Base-by-base conservation (phyloP, 2,113 vertebrate species). In the Cyphomyrus discorhynchus region DNA sequence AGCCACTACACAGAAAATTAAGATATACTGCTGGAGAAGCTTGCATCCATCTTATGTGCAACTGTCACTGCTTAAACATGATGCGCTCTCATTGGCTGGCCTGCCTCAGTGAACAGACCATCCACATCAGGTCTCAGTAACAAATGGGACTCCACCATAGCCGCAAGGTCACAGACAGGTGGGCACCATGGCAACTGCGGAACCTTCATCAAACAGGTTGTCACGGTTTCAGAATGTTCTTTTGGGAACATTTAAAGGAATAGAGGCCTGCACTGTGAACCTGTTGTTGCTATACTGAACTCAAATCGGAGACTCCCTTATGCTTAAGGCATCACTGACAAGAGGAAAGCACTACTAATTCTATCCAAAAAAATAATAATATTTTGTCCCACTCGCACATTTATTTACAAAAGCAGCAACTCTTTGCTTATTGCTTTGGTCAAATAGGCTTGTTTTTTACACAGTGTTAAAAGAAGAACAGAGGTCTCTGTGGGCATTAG, bases 101-200 rank as follows among this genome's bases (percentile, higher is more conserved):
- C 70, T n/a, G 87, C 84, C 86, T 70, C 80, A 85, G 87, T 46
- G 90, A 89, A 42, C 91, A 89, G 89, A 89, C 62, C 86, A 91
- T 91, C 91, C 91, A 86, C 80, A 88, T 89, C 91, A 83, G 90
- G 87, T 85, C 90, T 92, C 90, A 91, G 92, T 90, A 85, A 91
- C 91, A 93, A 95, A 95, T 95, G 93, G 85, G 94, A 93, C 94
- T 95, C 90, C 87, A 45, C 45, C 90, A 80, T 91, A 91, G 91
- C 91, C 62, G 89, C 93, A 94, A 95, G 95, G 94, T 95, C 94
- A 93, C 24, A 83, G 89, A 35, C 89, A 86, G 92, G 93, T 93
- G 90, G 90, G 89, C 91, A 92, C 91, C 92, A 91, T 92, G 92
- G 92, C 90, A 93, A 94, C 93, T 56, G 90, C 52, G 0, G 46